Evolutionary conservation across 1,140 invertebrate genomes (phyloP), one percentile per base, ranked within the genome.

Genomic region (Drosophila paulistorum): DNA sequence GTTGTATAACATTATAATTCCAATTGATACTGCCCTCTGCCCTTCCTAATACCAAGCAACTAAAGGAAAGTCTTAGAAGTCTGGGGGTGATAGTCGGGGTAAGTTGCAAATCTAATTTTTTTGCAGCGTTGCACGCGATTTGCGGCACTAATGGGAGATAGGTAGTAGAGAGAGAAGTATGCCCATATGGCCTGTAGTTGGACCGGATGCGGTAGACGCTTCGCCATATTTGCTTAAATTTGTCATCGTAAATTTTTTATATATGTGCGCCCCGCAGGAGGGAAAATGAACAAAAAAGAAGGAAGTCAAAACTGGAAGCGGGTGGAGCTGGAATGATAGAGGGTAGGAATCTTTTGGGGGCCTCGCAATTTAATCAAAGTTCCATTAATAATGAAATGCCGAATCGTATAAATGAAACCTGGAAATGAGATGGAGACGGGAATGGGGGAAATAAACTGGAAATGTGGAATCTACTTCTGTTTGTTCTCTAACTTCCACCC

Each of bases 371-470:
- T 86, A 86, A 86, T 86, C 82, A 86, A 87, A 86, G 79, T 87
- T 87, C 78, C 83, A 87, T 83, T 83, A 87, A 83, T 86, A 83
- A 86, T 86, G 79, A 70, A 87, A 84, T 74, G 68, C 65, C 78
- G 57, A 41, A 23, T 61, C 55, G 62, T 68, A 64, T 51, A 72
- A 79, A 79, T 72, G 63, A 78, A 72, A 67, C 17, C 45, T 23
- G n/a, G 7, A 23, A 51, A 51, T 48, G 45, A 48, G 5, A 51
- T 10, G 45, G 20, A 11, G 9, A 9, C 1, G 45, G 20, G 20
- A 10, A 6, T 30, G 45, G 14, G n/a, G 10, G 37, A 39, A 39
- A 39, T 13, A 30, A 74, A 61, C 66, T 68, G 78, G 74, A 78
- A 72, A 71, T 68, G 64, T 81, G 64, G 45, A 65, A 59, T 30